Evolutionary conservation across 1,140 invertebrate genomes (phyloP).

Genomic region (Hycleus phaleratus): DNA sequence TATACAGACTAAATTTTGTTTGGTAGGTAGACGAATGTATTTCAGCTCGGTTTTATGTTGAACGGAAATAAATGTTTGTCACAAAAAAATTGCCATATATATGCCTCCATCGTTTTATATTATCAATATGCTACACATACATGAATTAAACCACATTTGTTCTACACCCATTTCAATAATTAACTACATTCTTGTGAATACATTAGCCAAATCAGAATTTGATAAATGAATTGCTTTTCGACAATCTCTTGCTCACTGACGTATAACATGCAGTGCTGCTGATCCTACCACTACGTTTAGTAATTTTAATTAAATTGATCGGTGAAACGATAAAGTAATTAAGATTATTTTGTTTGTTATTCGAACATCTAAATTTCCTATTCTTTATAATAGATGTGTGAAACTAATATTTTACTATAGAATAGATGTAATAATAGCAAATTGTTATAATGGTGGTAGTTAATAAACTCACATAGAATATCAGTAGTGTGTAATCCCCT

Average conservation of each 20-base stretch:
- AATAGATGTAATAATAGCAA: neutral
- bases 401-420: neutral
- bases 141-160: neutral
- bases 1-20: neutral
- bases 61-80: no score
- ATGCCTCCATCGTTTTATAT: no score
- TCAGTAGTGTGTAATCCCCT: slow-evolving; percentile 14
- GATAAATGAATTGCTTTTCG: slow-evolving; percentile 13
- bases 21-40: no score
- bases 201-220: slow-evolving; percentile 12
- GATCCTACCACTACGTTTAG: neutral
- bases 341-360: slow-evolving; percentile 3
- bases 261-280: slow-evolving; percentile 1
- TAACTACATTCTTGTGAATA: slow-evolving; percentile 9
- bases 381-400: neutral
- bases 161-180: slow-evolving; percentile 9
- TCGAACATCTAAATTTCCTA: slow-evolving; percentile 6
- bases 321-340: slow-evolving; percentile 12
- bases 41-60: no score
- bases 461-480: slow-evolving; percentile 12
- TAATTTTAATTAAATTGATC: slow-evolving; percentile 18
- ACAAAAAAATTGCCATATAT: no score
- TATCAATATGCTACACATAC: no score
- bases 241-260: slow-evolving; percentile 6
- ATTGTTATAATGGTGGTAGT: slow-evolving; percentile 3